phyloP scores from a whole-genome alignment of 1,140 invertebrate genomes.

The Lepidurus packardi region DNA sequence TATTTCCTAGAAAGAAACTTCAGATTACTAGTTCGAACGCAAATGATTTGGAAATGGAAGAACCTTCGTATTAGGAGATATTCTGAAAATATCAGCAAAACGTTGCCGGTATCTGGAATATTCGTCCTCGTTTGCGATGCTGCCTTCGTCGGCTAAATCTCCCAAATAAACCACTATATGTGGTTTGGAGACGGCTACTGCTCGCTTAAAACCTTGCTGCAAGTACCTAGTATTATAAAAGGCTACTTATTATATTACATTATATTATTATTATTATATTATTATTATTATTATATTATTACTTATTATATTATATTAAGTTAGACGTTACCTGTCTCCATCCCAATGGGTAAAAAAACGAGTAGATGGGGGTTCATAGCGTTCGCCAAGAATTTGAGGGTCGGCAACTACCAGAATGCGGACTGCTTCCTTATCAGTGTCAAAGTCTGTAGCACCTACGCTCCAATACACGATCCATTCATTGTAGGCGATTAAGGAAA shows the following conservation, averaged over 20 bases:
- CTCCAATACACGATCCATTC: not conserved
- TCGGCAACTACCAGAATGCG: not conserved
- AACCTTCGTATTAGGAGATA: not conserved
- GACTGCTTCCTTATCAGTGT: not conserved
- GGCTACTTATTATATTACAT: not conserved
- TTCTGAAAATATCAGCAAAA: slow-evolving; percentile 56
- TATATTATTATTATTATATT: too few species aligned
- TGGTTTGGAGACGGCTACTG: slow-evolving; percentile 64
- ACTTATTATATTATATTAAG: too few species aligned
- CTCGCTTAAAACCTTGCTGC: slow-evolving; percentile 67
- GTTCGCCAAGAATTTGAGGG: not conserved
- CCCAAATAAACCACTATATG: slow-evolving; percentile 84
- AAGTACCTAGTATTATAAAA: slow-evolving; percentile 61
- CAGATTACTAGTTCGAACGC: not conserved
- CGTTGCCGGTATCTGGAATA: slow-evolving; percentile 64
- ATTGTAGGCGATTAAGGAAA: not conserved
- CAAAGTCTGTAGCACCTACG: not conserved
- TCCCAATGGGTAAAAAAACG: slow-evolving; percentile 17
- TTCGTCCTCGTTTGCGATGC: slow-evolving; percentile 60
- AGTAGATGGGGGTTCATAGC: not conserved
- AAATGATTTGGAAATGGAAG: not conserved
- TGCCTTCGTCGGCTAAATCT: slow-evolving; percentile 88
- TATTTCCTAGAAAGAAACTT: slow-evolving; percentile 57
- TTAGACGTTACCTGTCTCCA: not conserved
- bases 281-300: too few species aligned